Conservation (phyloP, 2,797 vertebrate genomes). For the Malacoraja senta region DNA sequence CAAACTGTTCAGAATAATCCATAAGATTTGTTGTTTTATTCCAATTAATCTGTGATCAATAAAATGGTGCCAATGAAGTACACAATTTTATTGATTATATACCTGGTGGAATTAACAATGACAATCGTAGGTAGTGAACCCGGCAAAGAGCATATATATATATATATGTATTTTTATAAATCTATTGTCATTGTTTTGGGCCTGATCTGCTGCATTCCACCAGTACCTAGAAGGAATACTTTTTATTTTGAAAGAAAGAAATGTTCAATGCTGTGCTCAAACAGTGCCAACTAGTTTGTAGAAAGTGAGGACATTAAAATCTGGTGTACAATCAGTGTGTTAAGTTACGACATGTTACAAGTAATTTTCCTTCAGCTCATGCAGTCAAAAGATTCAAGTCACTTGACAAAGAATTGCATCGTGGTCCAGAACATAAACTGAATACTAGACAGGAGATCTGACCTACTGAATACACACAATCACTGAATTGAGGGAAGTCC, state of each 20-base stretch:
- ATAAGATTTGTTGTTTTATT: background rate
- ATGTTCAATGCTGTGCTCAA: background rate
- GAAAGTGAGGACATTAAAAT: background rate
- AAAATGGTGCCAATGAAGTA: background rate
- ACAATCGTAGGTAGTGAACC: background rate
- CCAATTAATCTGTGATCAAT: background rate
- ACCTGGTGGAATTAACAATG: background rate
- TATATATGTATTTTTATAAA: background rate
- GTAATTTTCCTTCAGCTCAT: background rate
- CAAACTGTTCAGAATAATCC: background rate
- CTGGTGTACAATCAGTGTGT: background rate
- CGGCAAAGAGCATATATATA: background rate
- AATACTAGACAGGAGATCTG: background rate
- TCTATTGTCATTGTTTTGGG: background rate
- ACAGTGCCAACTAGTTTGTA: background rate
- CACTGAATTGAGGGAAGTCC: background rate
- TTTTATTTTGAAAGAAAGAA: background rate
- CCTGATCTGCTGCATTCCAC: background rate
- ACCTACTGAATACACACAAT: background rate
- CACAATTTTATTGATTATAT: no score
- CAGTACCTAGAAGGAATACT: background rate
- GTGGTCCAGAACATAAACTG: background rate
- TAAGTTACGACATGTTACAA: slow-evolving; percentile 16
- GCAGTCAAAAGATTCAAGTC: slow-evolving; percentile 16
- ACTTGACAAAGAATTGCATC: background rate